A percentile compares a stretch with the other conserved stretches of the same genome.
Evolutionary conservation across 2,797 vertebrate species (phyloP).

Genomic region (Picus viridis): DNA sequence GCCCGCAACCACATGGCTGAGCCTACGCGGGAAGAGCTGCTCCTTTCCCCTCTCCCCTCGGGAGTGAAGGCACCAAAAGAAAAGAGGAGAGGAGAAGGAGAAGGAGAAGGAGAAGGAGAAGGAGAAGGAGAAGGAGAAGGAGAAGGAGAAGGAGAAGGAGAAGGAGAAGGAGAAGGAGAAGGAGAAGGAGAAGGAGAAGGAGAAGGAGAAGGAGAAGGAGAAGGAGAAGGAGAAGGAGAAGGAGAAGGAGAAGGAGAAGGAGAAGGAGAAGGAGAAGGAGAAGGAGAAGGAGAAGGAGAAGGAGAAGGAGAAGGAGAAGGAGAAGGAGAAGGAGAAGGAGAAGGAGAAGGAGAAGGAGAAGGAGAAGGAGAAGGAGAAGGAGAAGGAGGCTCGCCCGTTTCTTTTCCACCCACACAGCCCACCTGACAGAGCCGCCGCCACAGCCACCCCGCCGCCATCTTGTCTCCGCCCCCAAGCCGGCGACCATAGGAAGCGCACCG

Average conservation of each 20-base stretch:
- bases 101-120: accelerated
- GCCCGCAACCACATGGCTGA: background rate
- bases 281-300: accelerated
- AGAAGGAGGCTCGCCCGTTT: accelerated
- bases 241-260: accelerated
- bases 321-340: accelerated
- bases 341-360: accelerated
- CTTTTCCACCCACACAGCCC: background rate
- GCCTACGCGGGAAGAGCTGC: too few relatives aligned
- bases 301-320: accelerated
- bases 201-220: accelerated
- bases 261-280: accelerated
- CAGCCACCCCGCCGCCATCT: slow-evolving; percentile 39
- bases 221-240: accelerated
- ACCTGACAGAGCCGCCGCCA: slow-evolving; percentile 31
- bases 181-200: accelerated
- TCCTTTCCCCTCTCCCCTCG: background rate
- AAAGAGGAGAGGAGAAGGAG: background rate
- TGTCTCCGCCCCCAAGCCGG: background rate
- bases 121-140: accelerated
- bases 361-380: accelerated
- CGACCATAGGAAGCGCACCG: background rate
- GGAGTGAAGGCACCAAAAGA: background rate
- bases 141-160: accelerated
- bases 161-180: accelerated